These are phyloP conservation scores for Hydropsyche tenuis DNA, from an alignment of 1,140 invertebrate species.

Conservation along the genomic window DNA sequence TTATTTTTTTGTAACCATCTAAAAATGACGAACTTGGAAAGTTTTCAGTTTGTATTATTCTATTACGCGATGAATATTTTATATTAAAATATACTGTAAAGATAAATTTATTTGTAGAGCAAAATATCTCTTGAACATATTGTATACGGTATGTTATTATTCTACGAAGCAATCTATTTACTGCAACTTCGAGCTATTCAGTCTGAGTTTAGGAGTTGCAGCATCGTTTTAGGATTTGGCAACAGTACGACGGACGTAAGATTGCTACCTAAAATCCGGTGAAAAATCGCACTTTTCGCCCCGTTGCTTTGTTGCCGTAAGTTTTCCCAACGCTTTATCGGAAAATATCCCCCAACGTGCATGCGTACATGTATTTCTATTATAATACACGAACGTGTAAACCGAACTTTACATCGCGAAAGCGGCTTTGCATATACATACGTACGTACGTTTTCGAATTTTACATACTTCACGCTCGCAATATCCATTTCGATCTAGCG, in stretches of 20 bases:
- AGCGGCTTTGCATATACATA: not conserved
- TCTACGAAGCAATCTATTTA: too few species aligned
- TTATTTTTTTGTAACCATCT: too few species aligned
- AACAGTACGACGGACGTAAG: not conserved
- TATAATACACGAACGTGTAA: not conserved
- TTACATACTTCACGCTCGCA: not conserved
- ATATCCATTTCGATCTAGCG: not conserved
- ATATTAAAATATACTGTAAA: too few species aligned
- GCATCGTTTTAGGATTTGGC: conserved; percentile 17
- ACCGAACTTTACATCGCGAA: conserved; percentile 20
- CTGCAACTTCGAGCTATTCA: not conserved
- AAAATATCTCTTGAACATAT: too few species aligned
- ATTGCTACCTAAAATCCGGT: conserved; percentile 19
- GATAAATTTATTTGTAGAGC: too few species aligned
- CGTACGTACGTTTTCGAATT: conserved; percentile 5
- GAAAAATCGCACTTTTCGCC: conserved; percentile 21
- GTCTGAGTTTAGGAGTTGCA: not conserved
- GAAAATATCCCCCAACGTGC: not conserved
- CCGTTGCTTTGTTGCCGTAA: conserved; percentile 15
- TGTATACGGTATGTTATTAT: too few species aligned
- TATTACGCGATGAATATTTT: too few species aligned
- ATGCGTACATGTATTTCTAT: too few species aligned
- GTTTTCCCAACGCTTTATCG: conserved; percentile 9
- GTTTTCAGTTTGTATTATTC: too few species aligned
- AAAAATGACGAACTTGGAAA: too few species aligned